These are phyloP conservation scores for Percina caprodes DNA, from an alignment of 2,113 vertebrate genomes.

Conservation along the genomic window DNA sequence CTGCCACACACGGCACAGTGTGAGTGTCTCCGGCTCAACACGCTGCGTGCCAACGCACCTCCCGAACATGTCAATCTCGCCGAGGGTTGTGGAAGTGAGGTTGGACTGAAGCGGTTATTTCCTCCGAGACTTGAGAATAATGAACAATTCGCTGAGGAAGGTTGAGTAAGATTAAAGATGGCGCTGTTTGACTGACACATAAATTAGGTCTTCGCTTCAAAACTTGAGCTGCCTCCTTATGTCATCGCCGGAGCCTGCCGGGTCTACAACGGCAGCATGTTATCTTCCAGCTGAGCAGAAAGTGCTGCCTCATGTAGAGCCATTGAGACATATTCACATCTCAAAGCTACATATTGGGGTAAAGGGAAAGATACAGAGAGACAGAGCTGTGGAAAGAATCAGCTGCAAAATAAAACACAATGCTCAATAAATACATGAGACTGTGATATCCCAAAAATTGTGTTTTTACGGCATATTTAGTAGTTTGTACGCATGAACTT, in stretches of 20 bases:
- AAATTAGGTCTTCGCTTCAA: constrained; percentile 4
- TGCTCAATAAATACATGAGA: background rate
- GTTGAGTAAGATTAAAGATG: constrained; percentile 2
- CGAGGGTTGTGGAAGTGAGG: rapidly evolving
- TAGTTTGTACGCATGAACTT: background rate
- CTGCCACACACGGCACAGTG: background rate
- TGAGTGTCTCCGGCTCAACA: background rate
- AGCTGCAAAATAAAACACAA: background rate
- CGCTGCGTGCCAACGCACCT: background rate
- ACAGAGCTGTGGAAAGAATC: background rate
- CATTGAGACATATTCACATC: background rate
- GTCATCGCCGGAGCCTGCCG: background rate
- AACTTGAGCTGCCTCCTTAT: constrained; percentile 2
- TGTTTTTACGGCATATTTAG: background rate
- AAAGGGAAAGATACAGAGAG: no score
- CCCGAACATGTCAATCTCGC: background rate
- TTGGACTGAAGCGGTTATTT: background rate
- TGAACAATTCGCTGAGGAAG: background rate
- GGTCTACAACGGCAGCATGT: rapidly evolving
- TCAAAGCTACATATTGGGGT: background rate
- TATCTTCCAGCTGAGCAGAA: constrained; percentile 6
- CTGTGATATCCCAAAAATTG: background rate
- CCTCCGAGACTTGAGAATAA: constrained; percentile 19
- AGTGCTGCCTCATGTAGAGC: background rate
- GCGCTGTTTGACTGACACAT: background rate